Conservation (phyloP, 2,797 vertebrate genomes). For the Pampus argenteus region DNA sequence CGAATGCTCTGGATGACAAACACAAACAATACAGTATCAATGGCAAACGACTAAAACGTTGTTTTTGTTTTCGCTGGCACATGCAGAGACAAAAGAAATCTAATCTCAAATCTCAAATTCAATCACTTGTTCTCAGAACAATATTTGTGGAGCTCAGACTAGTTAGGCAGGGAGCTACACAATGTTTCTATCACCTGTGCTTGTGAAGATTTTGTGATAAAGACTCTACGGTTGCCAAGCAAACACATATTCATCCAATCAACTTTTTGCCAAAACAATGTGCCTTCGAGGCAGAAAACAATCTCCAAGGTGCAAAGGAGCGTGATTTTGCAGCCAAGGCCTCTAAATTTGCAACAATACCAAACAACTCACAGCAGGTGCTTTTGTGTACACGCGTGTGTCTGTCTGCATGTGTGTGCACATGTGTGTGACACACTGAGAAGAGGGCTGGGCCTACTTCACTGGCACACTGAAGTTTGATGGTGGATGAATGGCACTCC, state of each 20-base stretch:
- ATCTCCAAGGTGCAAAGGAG: conserved; percentile 34
- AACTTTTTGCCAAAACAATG: conserved; percentile 64
- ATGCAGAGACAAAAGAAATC: conserved; percentile 26
- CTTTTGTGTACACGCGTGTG: conserved; percentile 40
- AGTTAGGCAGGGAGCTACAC: conserved; percentile 39
- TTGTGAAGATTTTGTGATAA: conserved; percentile 25
- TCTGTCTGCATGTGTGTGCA: conserved; percentile 37
- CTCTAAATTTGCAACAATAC: conserved; percentile 60
- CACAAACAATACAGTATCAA: conserved; percentile 57
- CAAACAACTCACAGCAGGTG: conserved; percentile 62
- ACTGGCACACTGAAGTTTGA: conserved; percentile 77
- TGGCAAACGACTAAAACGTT: conserved; percentile 7
- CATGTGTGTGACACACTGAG: conserved; percentile 29
- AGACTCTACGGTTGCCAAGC: conserved; percentile 59
- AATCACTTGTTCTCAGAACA: conserved; percentile 31
- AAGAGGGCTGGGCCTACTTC: conserved; percentile 72
- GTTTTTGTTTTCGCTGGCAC: conserved; percentile 33
- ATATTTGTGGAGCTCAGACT: conserved; percentile 43
- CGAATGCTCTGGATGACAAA: conserved; percentile 49
- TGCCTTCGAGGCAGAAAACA: conserved; percentile 71
- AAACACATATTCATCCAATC: conserved; percentile 62
- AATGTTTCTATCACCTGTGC: conserved; percentile 48
- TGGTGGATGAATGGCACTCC: conserved; percentile 80
- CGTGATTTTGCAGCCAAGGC: conserved; percentile 64
- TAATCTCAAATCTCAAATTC: conserved; percentile 36